These are phyloP conservation scores for Gambelia wislizenii DNA, from an alignment of 2,797 vertebrate genomes.

Conservation along the genomic window DNA sequence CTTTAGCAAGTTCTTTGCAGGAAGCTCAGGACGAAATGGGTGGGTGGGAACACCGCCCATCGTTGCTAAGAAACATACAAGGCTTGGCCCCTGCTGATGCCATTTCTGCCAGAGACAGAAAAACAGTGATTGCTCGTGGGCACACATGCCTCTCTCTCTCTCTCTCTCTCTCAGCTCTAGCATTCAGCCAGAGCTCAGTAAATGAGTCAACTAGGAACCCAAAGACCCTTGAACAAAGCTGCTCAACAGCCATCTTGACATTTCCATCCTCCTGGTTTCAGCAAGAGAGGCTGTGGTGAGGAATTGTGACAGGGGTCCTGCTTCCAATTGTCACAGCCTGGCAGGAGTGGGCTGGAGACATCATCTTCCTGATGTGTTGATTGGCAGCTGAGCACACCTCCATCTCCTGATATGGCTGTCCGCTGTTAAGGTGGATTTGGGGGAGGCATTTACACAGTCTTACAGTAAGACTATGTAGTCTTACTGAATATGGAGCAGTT, in stretches of 20 bases:
- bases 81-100: neutral
- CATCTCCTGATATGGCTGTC: too few species aligned
- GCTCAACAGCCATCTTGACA: neutral
- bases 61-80: slow-evolving; percentile 18
- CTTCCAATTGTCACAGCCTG: too few species aligned
- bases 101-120: neutral
- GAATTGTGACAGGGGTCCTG: too few species aligned
- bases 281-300: too few species aligned
- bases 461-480: too few species aligned
- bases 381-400: too few species aligned
- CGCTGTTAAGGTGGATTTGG: too few species aligned
- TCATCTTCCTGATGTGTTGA: too few species aligned
- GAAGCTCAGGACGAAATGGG: neutral
- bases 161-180: neutral
- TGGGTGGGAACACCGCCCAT: neutral
- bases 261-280: too few species aligned
- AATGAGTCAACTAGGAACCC: neutral
- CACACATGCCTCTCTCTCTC: neutral
- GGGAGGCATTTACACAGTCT: too few species aligned
- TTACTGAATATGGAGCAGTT: too few species aligned
- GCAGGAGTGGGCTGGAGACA: too few species aligned
- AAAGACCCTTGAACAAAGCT: neutral
- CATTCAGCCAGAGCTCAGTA: neutral
- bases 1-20: neutral
- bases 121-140: neutral